Evolutionary conservation across 1,140 invertebrate genomes (phyloP), one percentile per base, ranked within the genome.

Genomic region (Heliconius eleuchia): DNA sequence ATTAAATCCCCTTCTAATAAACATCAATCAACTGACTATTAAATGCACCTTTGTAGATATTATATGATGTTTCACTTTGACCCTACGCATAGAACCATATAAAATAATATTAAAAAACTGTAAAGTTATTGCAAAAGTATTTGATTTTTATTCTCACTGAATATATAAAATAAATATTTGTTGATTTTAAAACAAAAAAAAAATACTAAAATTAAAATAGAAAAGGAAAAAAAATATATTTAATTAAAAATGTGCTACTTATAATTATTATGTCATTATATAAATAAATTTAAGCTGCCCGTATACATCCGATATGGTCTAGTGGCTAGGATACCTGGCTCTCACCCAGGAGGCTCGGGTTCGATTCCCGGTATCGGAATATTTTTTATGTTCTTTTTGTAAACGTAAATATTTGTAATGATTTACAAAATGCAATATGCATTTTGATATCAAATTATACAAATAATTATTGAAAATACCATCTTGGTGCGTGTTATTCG

Each of bases 271-370:
- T n/a, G 55, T 57, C 9, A 57, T 3, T 57, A 57, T 9, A 11
- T 0, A 57, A 23, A 9, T 23, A 23, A 57, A 57, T 23, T 57
- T 57, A 0, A 57, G 9, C 1, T 6, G 0, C 23, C 0, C 13
- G 1, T 5, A 13, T 27, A 71, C 2, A 34, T 71, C 70, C 70
- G 70, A 71, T 82, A 82, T 96, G 95, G 95, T 96, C 96, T 97
- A 97, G 96, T 97, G 96, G 96, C 96, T 97, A 97, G 96, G 96
- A 97, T 97, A 97, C 96, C 96, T 96, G 96, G 96, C 96, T 97
- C 96, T 97, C 96, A 97, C 96, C 96, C 96, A 96, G 96, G 95
- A 96, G 96, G 96, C 96, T 96, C 96, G 96, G 96, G 96, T 97
- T 97, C 96, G 96, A 97, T 97, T 97, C 96, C 96, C 96, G 96